Base-by-base conservation (phyloP, 2,797 vertebrate genomes). In the Sparidentex hasta region DNA sequence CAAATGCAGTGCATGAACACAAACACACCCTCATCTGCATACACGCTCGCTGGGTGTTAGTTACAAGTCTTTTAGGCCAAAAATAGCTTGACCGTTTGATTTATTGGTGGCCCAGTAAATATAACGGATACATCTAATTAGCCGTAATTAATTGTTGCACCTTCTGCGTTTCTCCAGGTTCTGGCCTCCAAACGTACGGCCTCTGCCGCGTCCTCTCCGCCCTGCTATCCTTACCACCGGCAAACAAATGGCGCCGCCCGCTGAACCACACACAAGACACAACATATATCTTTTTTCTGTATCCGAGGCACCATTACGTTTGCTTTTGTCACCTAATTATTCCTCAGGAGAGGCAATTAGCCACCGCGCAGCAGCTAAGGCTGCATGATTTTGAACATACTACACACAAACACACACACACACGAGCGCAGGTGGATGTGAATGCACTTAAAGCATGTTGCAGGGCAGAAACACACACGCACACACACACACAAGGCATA, bases 261-360 rank as follows among this genome's bases (percentile, higher is more conserved):
- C 79, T 62, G 81, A 92, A 88, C 65, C 82, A 71, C 88, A 90
- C 88, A 86, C 64, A 85, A 86, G 70, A 84, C 89, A 76, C 75
- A 81, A 89, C 87, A 89, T 92, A 87, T 63, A 90, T 91, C 91
- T 94, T 74, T 74, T 87, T 46, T 84, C 80, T 59, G 87, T 61
- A 81, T 59, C 38, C 0, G 43, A 85, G 83, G 50, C 86, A 85
- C 84, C 80, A 88, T 91, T 94, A 93, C 80, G 20, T 93, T 94
- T 93, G 33, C 93, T 93, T 94, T 95, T 93, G 87, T 94, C 90
- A 94, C 80, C 63, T 93, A 94, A 95, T 92, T 93, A 90, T 93
- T 95, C 68, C 90, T 95, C 89, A 82, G 94, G 90, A 93, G 91
- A 95, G 66, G 76, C 90, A 95, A 96, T 95, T 96, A 96, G 76